These are phyloP conservation scores for Macrosteles quadrilineatus DNA, from an alignment of 1,140 invertebrate species.

Conservation along the genomic window DNA sequence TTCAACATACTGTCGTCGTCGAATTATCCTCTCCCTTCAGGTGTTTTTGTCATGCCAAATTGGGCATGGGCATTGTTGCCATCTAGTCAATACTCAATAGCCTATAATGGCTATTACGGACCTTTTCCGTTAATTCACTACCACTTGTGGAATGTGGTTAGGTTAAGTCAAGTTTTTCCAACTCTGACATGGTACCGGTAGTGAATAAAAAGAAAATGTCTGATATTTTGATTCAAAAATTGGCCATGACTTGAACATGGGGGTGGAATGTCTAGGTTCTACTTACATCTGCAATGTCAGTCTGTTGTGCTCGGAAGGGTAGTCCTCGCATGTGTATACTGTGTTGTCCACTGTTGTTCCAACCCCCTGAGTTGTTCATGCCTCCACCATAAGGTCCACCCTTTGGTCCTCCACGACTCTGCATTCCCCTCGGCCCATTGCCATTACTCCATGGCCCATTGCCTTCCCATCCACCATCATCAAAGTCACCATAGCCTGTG, in stretches of 20 bases:
- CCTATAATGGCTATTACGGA: too few species aligned
- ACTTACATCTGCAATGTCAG: slow-evolving; percentile 80
- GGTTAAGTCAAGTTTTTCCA: too few species aligned
- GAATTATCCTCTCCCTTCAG: too few species aligned
- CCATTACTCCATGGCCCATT: slow-evolving; percentile 46
- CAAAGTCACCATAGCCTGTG: slow-evolving; percentile 52
- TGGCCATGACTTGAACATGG: slow-evolving; percentile 2
- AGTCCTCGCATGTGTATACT: slow-evolving; percentile 90
- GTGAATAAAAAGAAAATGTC: slow-evolving; percentile 20
- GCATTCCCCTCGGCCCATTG: slow-evolving; percentile 35
- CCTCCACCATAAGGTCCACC: slow-evolving; percentile 40
- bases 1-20: too few species aligned
- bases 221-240: not conserved
- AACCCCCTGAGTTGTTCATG: slow-evolving; percentile 46
- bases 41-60: too few species aligned
- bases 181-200: too few species aligned
- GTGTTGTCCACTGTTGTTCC: slow-evolving; percentile 52
- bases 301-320: slow-evolving; percentile 79
- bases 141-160: too few species aligned
- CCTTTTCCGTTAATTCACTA: too few species aligned
- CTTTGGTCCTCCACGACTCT: slow-evolving; percentile 45
- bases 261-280: too few species aligned
- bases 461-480: slow-evolving; percentile 53
- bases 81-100: too few species aligned
- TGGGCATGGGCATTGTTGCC: too few species aligned